Percentiles rank a stretch among this genome's conserved stretches.
Evolutionary conservation across 2,113 vertebrate species (phyloP).

Genomic region (Psephotus haematonotus): DNA sequence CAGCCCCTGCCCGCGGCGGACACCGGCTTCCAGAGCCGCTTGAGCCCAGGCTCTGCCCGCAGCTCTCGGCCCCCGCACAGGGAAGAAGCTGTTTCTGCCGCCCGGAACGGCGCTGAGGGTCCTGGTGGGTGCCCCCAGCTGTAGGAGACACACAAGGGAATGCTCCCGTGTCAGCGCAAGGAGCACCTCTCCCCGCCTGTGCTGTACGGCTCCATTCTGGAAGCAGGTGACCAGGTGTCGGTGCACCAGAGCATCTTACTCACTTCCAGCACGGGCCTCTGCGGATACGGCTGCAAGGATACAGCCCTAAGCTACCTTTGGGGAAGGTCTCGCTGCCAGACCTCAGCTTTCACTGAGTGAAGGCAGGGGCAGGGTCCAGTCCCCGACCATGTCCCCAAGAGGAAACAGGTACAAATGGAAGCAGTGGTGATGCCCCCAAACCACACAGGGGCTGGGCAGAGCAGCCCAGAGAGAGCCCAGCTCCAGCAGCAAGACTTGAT

Average conservation of each 20-base stretch:
- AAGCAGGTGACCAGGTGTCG: rapidly evolving
- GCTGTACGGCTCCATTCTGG: background rate
- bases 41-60: background rate
- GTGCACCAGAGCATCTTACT: background rate
- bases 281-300: rapidly evolving
- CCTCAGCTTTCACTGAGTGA: background rate
- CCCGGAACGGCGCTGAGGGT: background rate
- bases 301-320: too few relatives aligned
- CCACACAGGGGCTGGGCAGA: background rate
- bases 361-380: background rate
- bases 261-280: background rate
- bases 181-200: background rate
- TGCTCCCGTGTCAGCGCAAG: background rate
- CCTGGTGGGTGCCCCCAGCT: background rate
- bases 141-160: background rate
- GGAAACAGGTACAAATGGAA: rapidly evolving
- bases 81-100: background rate
- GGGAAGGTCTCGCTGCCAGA: background rate
- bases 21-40: background rate
- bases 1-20: rapidly evolving
- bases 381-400: too few relatives aligned
- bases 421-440: background rate
- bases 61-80: background rate
- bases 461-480: too few relatives aligned
- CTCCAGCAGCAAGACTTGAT: background rate